A percentile compares a stretch with the other conserved stretches of the same genome.
These are phyloP conservation scores for Candidula unifasciata DNA, from an alignment of 2,888 invertebrate genomes.

Conservation along the genomic window DNA sequence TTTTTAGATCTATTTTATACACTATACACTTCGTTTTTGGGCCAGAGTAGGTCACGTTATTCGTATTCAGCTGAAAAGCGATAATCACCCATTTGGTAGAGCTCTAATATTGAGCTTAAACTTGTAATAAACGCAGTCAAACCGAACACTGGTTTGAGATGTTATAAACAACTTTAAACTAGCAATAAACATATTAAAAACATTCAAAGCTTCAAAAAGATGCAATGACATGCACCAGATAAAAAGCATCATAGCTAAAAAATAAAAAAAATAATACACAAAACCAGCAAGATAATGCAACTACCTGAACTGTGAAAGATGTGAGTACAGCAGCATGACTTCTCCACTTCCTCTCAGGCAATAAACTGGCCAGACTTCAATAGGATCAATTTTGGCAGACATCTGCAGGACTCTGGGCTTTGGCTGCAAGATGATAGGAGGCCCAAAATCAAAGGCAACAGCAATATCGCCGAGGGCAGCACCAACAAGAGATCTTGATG, in stretches of 20 bases:
- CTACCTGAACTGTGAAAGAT: slow-evolving; percentile 55
- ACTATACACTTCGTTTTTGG: too few relatives aligned
- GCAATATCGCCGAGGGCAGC: slow-evolving; percentile 89
- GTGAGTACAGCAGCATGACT: slow-evolving; percentile 78
- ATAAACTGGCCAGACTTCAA: slow-evolving; percentile 84
- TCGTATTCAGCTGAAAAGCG: too few relatives aligned
- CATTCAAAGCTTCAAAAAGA: background rate
- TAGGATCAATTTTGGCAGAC: slow-evolving; percentile 33
- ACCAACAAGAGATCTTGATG: slow-evolving; percentile 76
- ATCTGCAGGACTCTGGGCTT: slow-evolving; percentile 51
- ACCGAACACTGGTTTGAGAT: too few relatives aligned
- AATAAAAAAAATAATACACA: background rate
- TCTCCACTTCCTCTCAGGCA: slow-evolving; percentile 91
- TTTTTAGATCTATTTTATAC: too few relatives aligned
- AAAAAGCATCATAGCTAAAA: background rate
- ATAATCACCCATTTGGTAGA: too few relatives aligned
- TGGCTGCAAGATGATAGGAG: slow-evolving; percentile 76
- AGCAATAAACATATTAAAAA: too few relatives aligned
- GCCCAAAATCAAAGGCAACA: slow-evolving; percentile 90
- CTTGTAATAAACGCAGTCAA: too few relatives aligned
- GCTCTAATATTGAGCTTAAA: too few relatives aligned
- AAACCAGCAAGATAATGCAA: background rate
- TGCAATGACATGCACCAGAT: background rate
- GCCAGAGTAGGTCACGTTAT: too few relatives aligned
- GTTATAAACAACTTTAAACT: too few relatives aligned